Conservation (phyloP, 2,113 vertebrate species). For the Anolis carolinensis region DNA sequence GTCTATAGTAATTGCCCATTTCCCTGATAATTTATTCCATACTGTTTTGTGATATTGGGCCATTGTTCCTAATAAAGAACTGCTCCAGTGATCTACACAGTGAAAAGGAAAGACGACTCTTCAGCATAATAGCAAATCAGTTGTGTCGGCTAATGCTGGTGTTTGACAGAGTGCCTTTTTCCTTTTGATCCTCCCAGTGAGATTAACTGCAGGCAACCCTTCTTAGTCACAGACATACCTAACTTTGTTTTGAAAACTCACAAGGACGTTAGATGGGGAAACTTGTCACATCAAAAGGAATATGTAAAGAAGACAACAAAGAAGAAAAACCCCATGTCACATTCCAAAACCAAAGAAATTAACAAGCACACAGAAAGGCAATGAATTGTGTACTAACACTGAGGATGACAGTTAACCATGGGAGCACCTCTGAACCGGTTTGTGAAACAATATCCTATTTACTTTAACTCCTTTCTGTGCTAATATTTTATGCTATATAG, state of each 20-base stretch:
- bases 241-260: not conserved
- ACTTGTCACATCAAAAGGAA: constrained; percentile 13
- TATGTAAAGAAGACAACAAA: not conserved
- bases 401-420: constrained; percentile 2
- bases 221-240: constrained; percentile 1
- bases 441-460: not conserved
- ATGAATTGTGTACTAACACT: not conserved
- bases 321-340: not conserved
- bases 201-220: not conserved
- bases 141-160: not conserved
- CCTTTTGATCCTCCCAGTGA: constrained; percentile 18
- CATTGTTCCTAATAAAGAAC: not conserved
- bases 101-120: not conserved
- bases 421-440: not conserved
- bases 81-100: not conserved
- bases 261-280: constrained; percentile 2
- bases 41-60: not conserved
- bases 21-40: not conserved
- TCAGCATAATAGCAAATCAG: not conserved
- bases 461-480: not conserved
- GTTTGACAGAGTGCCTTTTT: not conserved
- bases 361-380: not conserved
- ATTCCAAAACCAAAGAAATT: constrained; percentile 12
- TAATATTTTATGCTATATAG: not conserved
- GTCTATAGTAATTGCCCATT: not conserved